These are phyloP conservation scores for Gonatopus flavifemur DNA, from an alignment of 1,140 invertebrate genomes.

Conservation along the genomic window DNA sequence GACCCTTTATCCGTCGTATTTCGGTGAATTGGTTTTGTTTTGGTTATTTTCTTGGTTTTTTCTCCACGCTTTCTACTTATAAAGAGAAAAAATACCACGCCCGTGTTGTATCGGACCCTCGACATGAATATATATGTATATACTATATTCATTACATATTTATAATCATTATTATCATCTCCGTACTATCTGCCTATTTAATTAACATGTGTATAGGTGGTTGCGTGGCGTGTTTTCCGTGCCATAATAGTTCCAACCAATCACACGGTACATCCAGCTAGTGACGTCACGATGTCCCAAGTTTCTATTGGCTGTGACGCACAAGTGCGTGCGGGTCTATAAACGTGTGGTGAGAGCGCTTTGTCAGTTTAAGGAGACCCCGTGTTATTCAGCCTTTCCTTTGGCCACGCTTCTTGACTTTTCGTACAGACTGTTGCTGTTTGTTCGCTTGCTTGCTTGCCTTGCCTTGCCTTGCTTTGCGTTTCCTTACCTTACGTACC, in stretches of 20 bases:
- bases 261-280: constrained; percentile 25
- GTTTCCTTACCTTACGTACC: too few relatives aligned
- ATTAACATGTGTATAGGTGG: constrained; percentile 48
- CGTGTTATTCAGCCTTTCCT: constrained; percentile 1
- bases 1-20: too few relatives aligned
- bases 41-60: too few relatives aligned
- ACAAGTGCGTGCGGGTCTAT: constrained; percentile 26
- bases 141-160: too few relatives aligned
- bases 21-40: too few relatives aligned
- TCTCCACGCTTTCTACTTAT: too few relatives aligned
- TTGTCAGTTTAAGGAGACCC: constrained; percentile 37
- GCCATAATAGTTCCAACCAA: constrained; percentile 46
- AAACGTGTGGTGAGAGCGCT: constrained; percentile 37
- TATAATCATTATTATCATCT: constrained; percentile 37
- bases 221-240: constrained; percentile 55
- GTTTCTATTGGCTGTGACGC: constrained; percentile 34
- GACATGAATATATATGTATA: too few relatives aligned
- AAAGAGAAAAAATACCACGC: too few relatives aligned
- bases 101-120: too few relatives aligned
- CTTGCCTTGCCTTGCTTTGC: background rate
- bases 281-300: constrained; percentile 36
- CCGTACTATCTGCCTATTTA: constrained; percentile 40
- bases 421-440: constrained; percentile 10
- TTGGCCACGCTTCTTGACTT: constrained; percentile 26
- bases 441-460: too few relatives aligned